These are phyloP conservation scores for Euplexia lucipara DNA, from an alignment of 2,888 invertebrate species.

Conservation along the genomic window DNA sequence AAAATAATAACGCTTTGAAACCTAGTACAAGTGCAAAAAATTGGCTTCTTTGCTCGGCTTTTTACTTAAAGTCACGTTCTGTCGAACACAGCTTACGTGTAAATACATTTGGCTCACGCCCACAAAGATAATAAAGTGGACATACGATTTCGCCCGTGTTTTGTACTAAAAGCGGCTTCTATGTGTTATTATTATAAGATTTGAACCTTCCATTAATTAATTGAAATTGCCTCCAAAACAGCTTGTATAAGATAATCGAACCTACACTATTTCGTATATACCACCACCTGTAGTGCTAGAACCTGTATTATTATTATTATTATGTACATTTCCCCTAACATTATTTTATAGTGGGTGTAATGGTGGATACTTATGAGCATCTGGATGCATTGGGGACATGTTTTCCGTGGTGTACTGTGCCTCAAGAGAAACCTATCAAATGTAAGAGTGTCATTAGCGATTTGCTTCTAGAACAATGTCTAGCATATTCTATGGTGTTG, in stretches of 20 bases:
- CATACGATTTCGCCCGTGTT: too few relatives aligned
- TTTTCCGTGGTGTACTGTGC: constrained; percentile 94
- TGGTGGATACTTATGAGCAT: constrained; percentile 94
- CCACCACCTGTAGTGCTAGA: constrained; percentile 15
- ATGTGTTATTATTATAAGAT: too few relatives aligned
- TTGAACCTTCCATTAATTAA: not conserved
- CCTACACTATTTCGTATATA: not conserved
- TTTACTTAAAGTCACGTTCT: too few relatives aligned
- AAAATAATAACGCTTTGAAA: too few relatives aligned
- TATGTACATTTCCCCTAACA: constrained; percentile 51
- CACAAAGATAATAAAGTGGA: too few relatives aligned
- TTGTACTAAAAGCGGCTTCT: too few relatives aligned
- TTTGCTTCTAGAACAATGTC: constrained; percentile 32
- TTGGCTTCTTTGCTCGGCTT: too few relatives aligned
- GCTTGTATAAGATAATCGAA: constrained; percentile 11
- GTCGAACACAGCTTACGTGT: too few relatives aligned
- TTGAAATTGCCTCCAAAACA: not conserved
- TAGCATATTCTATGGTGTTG: constrained; percentile 29
- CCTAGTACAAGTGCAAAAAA: too few relatives aligned
- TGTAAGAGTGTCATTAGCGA: constrained; percentile 75
- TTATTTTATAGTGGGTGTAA: constrained; percentile 90
- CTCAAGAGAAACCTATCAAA: constrained; percentile 84
- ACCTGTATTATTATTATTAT: constrained; percentile 23
- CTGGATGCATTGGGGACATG: constrained; percentile 94
- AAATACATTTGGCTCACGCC: too few relatives aligned